A percentile compares a stretch with the other conserved stretches of the same genome.
Evolutionary conservation across 2,113 vertebrate species (phyloP).

Genomic region (Prinia subflava): DNA sequence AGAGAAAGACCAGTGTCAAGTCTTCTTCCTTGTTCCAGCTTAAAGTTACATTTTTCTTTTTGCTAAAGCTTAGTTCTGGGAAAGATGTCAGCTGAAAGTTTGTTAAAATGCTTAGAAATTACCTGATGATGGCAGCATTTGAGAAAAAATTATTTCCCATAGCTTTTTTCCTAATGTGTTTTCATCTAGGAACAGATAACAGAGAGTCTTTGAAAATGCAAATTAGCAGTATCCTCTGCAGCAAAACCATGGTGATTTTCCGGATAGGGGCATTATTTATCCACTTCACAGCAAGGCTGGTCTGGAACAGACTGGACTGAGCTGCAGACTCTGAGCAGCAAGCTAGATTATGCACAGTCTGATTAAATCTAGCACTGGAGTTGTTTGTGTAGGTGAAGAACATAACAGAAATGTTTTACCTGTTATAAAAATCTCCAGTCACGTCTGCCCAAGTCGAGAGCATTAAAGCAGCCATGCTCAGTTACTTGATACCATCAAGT

Average conservation of each 20-base stretch:
- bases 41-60: neutral
- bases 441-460: neutral
- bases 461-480: neutral
- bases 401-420: neutral
- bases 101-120: neutral
- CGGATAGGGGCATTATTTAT: neutral
- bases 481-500: constrained; percentile 58
- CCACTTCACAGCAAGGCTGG: neutral
- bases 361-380: neutral
- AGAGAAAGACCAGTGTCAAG: neutral
- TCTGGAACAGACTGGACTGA: neutral
- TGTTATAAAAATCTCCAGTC: neutral
- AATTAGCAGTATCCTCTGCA: neutral
- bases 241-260: neutral
- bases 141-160: neutral
- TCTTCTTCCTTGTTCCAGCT: neutral
- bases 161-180: neutral
- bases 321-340: neutral
- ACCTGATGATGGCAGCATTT: neutral
- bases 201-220: neutral
- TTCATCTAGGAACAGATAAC: neutral
- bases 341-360: neutral
- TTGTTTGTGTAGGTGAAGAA: neutral
- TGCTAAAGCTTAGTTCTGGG: neutral
- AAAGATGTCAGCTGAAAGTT: neutral